Evolutionary conservation across 2,888 invertebrate genomes (phyloP), one percentile per base, ranked within the genome.

Genomic region (Tortrix viridana): DNA sequence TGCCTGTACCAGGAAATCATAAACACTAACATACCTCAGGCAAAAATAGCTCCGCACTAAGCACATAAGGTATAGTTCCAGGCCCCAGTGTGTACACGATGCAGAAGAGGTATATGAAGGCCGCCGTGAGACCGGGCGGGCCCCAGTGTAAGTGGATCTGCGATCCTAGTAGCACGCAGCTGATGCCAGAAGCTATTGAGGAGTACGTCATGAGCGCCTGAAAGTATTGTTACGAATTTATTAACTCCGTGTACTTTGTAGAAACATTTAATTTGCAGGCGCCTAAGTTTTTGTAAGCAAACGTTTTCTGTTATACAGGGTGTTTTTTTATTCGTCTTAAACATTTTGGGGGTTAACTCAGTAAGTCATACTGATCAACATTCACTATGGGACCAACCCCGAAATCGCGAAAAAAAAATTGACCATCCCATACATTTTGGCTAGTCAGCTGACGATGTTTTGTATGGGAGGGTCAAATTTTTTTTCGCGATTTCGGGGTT

Each of bases 61-160:
- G 66, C 3, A 87, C 80, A 52, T 72, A 85, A 0, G 86, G 86
- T 4, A 86, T 79, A 0, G 79, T 84, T 0, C 85, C 84, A 0
- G 80, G 79, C 0, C 86, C 84, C 2, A 81, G 65, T 0, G 76
- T 78, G 65, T 77, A 84, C 12, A 74, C 56, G 0, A 75, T 65
- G 9, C 75, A 70, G 68, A 77, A 86, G 1, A 74, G 9, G 69
- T 80, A 83, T 6, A 86, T 77, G 56, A 79, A 71, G 22, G 80
- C 65, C 0, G 78, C 82, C 0, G 81, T 76, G 19, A 83, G 6
- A 80, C 82, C 83, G 55, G 67, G 73, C 0, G 86, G 85, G 1
- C 80, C 86, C 82, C 82, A 83, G 9, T 74, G 71, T 16, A 80
- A 43, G 19, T 85, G 85, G 22, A 87, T 71, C 65, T 84, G 86